phyloP scores from a whole-genome alignment of 2,888 invertebrate genomes.

The Cheilosia grossa region DNA sequence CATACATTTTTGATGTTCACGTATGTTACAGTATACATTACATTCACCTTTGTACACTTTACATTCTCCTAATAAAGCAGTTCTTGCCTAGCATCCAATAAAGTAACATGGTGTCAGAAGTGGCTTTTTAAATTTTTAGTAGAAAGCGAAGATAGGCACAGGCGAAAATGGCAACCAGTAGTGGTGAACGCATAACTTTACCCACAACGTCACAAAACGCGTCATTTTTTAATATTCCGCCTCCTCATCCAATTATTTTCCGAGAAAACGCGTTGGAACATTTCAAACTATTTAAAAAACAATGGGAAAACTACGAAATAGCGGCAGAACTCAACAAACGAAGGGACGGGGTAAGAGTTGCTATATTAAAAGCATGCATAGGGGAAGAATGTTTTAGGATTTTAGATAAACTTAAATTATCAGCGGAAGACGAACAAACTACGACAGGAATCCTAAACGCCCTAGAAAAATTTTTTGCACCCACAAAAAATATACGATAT shows the following conservation, averaged over 20 bases:
- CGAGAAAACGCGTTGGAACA: neutral
- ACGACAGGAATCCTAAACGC: constrained; percentile 3
- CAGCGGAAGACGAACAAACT: constrained; percentile 13
- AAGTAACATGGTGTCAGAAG: constrained; percentile 1
- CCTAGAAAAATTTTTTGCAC: constrained; percentile 1
- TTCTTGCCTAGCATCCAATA: neutral
- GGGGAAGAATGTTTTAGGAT: constrained; percentile 25
- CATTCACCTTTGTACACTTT: no score
- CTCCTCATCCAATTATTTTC: neutral
- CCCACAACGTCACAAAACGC: neutral
- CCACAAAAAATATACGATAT: constrained; percentile 30
- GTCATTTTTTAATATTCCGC: neutral
- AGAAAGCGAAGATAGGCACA: neutral
- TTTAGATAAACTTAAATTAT: constrained; percentile 17
- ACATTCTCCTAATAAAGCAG: no score
- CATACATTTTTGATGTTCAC: no score
- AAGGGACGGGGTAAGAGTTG: constrained; percentile 24
- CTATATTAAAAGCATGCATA: constrained; percentile 14
- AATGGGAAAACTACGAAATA: constrained; percentile 10
- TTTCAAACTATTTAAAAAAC: constrained; percentile 18
- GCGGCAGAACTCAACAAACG: constrained; percentile 4
- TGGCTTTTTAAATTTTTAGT: neutral
- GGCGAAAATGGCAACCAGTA: constrained; percentile 4
- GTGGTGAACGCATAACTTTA: neutral
- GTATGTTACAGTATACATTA: no score